These are phyloP conservation scores for Cygnus atratus DNA, from an alignment of 2,113 vertebrate species.

Conservation along the genomic window DNA sequence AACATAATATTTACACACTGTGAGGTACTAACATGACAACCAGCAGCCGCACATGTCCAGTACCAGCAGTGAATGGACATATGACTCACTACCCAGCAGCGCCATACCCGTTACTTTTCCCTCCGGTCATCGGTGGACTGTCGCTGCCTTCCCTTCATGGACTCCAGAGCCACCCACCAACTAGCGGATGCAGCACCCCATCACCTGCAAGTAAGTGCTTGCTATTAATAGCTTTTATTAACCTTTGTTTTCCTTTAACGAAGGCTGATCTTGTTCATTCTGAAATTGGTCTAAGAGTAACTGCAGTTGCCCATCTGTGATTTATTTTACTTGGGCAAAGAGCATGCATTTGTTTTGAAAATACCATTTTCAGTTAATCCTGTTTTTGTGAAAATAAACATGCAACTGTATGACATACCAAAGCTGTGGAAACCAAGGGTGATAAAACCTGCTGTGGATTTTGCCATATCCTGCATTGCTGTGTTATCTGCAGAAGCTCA, in stretches of 20 bases:
- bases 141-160: slow-evolving; percentile 84
- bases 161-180: slow-evolving; percentile 82
- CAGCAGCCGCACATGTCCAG: slow-evolving; percentile 83
- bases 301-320: neutral
- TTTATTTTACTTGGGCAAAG: neutral
- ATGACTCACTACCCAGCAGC: slow-evolving; percentile 89
- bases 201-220: slow-evolving; percentile 90
- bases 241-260: neutral
- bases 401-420: neutral
- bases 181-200: slow-evolving; percentile 85
- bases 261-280: neutral
- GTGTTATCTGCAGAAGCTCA: neutral
- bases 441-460: neutral
- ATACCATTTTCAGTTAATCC: neutral
- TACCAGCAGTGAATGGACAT: slow-evolving; percentile 85
- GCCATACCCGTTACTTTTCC: slow-evolving; percentile 90
- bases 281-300: neutral
- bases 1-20: neutral
- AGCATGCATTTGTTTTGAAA: neutral
- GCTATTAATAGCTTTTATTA: neutral
- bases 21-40: slow-evolving; percentile 87
- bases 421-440: neutral
- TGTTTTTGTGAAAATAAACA: neutral
- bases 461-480: neutral
- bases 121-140: slow-evolving; percentile 89